phyloP scores from a whole-genome alignment of 2,113 vertebrate species.

The Megalops atlanticus region DNA sequence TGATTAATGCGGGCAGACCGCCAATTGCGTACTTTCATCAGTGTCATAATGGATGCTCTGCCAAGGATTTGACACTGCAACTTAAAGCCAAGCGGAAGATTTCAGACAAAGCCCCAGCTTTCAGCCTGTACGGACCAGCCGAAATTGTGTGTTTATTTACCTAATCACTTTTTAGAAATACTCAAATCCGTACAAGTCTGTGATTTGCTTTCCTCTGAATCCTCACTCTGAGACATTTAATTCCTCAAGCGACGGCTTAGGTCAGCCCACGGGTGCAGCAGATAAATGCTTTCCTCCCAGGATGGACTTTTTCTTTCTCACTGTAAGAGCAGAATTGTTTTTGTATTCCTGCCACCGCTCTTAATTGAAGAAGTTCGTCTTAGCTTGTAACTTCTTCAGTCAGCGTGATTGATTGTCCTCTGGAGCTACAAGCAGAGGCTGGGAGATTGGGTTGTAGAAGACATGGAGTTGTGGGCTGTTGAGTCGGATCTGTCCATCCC shows the following conservation, averaged over 20 bases:
- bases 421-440: background rate
- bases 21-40: conserved; percentile 62
- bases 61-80: conserved; percentile 39
- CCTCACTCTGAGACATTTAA: background rate
- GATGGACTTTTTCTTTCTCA: background rate
- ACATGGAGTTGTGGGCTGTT: background rate
- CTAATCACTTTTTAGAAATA: conserved; percentile 25
- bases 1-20: conserved; percentile 50
- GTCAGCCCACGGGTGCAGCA: background rate
- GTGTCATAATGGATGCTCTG: conserved; percentile 47
- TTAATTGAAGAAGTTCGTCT: conserved; percentile 4
- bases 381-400: background rate
- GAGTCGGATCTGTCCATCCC: background rate
- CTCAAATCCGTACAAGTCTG: conserved; percentile 15
- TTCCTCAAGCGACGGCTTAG: conserved; percentile 13
- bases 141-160: conserved; percentile 24
- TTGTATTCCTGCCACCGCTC: background rate
- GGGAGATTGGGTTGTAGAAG: background rate
- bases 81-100: conserved; percentile 31
- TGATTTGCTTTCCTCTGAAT: conserved; percentile 1
- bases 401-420: background rate
- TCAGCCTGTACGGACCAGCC: conserved; percentile 38
- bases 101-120: conserved; percentile 20
- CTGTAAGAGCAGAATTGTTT: background rate
- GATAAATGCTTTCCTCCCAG: background rate